Percentiles rank a stretch among this genome's conserved stretches.
Evolutionary conservation across 1,140 invertebrate genomes (phyloP).

Genomic region (Sinella curviseta): DNA sequence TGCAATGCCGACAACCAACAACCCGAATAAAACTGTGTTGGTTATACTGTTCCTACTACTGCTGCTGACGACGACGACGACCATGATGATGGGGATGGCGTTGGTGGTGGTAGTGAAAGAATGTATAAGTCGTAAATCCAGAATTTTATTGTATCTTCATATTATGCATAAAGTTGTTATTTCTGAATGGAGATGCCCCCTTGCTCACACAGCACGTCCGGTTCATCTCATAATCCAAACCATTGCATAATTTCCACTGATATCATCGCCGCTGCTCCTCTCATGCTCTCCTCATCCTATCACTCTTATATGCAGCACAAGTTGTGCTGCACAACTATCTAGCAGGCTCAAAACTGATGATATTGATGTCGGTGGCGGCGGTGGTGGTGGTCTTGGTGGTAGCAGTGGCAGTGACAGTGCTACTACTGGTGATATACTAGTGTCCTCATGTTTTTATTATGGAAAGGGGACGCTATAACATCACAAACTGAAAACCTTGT

Average conservation of each 20-base stretch:
- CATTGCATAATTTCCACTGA: slow-evolving; percentile 9
- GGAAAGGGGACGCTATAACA: not conserved
- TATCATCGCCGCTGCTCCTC: not conserved
- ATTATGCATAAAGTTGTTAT: not conserved
- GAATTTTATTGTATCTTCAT: slow-evolving; percentile 12
- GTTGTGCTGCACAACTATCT: no score
- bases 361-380: no score
- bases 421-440: not conserved
- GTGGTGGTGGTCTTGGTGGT: not conserved
- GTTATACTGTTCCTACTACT: no score
- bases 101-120: no score
- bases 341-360: no score
- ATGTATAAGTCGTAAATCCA: not conserved
- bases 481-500: not conserved
- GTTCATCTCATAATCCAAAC: slow-evolving; percentile 9
- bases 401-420: no score
- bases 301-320: no score
- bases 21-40: no score
- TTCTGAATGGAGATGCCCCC: not conserved
- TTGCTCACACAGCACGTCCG: slow-evolving; percentile 8
- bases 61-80: no score
- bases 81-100: no score
- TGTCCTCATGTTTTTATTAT: not conserved
- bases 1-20: no score
- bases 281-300: not conserved